Percentiles rank a stretch among this genome's conserved stretches.
Conservation (phyloP, 2,113 vertebrate genomes). For the Sprattus sprattus region DNA sequence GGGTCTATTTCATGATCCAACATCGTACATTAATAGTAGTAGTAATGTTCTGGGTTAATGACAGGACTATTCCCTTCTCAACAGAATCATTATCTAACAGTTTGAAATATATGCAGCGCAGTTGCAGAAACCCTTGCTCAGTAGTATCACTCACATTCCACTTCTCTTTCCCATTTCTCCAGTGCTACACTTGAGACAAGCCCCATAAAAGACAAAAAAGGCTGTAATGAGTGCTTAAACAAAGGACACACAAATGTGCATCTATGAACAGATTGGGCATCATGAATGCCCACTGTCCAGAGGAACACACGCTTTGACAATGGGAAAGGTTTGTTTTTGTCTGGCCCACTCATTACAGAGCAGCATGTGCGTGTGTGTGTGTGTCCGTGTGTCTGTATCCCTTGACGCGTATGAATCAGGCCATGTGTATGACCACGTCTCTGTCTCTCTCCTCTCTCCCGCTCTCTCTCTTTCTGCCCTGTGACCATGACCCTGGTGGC, state of each 20-base stretch:
- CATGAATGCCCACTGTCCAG: conserved; percentile 12
- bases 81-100: neutral
- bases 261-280: conserved; percentile 16
- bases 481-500: neutral
- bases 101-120: neutral
- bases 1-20: too few species aligned
- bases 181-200: neutral
- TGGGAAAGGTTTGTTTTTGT: conserved; percentile 18
- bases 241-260: conserved; percentile 16
- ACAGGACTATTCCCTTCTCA: neutral
- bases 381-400: conserved; percentile 9
- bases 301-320: conserved; percentile 2
- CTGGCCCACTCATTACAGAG: conserved; percentile 15
- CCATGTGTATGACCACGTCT: conserved; percentile 10
- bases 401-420: conserved; percentile 19
- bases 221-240: conserved; percentile 6
- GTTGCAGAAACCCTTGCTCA: neutral
- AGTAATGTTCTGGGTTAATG: neutral
- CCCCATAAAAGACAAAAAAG: conserved; percentile 7
- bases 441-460: neutral
- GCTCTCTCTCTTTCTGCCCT: neutral
- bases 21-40: neutral
- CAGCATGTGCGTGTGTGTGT: neutral
- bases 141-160: neutral
- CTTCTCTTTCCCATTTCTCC: neutral